A percentile compares a stretch with the other conserved stretches of the same genome.
These are phyloP conservation scores for Lasioglossum zephyrum DNA, from an alignment of 2,888 invertebrate genomes.

Conservation along the genomic window DNA sequence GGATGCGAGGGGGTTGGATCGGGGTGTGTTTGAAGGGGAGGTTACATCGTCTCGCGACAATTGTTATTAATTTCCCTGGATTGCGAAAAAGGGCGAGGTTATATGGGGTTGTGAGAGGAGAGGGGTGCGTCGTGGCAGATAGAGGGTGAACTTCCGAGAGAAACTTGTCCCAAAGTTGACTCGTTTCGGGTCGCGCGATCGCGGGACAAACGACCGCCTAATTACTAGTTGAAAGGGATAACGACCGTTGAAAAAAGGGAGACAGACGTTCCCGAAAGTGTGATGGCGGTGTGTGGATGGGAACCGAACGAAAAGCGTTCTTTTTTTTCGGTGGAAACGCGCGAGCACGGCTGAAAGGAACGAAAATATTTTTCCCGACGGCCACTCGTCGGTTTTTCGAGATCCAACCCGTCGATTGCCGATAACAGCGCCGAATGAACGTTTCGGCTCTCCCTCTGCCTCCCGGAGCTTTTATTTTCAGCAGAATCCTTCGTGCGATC, in stretches of 20 bases:
- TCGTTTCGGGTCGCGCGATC: constrained; percentile 59
- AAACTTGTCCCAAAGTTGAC: constrained; percentile 50
- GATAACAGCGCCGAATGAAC: not conserved
- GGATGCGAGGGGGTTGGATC: not conserved
- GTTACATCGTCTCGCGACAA: not conserved
- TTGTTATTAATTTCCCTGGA: constrained; percentile 19
- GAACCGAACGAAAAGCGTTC: not conserved
- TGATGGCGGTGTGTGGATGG: not conserved
- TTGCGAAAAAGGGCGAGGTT: not conserved
- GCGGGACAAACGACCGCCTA: constrained; percentile 72
- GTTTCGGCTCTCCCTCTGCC: not conserved
- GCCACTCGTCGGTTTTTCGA: constrained; percentile 1
- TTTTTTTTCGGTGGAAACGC: not conserved
- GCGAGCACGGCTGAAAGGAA: not conserved
- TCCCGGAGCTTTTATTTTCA: not conserved
- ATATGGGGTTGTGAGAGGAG: not conserved
- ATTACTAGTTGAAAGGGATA: constrained; percentile 69
- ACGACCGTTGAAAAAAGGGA: constrained; percentile 38
- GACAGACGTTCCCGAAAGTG: not conserved
- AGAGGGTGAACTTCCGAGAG: constrained; percentile 19
- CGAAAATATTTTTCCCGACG: not conserved
- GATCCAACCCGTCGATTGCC: not conserved
- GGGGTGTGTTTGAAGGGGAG: not conserved
- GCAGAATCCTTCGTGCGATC: not conserved
- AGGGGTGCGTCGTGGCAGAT: not conserved